These are phyloP conservation scores for Theristicus caerulescens DNA, from an alignment of 2,113 vertebrate genomes.

Conservation along the genomic window DNA sequence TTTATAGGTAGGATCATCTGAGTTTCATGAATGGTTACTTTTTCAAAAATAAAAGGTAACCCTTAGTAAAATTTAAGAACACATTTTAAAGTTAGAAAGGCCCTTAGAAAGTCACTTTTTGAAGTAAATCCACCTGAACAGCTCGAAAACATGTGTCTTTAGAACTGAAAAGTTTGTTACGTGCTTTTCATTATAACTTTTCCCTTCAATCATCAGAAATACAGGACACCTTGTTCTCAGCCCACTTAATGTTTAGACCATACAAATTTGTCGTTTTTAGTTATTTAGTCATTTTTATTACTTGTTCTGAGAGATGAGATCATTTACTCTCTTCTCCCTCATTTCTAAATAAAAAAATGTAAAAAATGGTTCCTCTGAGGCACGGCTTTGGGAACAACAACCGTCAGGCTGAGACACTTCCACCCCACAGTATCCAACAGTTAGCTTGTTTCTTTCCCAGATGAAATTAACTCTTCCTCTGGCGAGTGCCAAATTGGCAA, in stretches of 20 bases:
- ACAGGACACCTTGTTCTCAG: slow-evolving; percentile 26
- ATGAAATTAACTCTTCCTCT: slow-evolving; percentile 35
- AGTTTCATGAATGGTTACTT: neutral
- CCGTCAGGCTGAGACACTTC: neutral
- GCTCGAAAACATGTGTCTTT: neutral
- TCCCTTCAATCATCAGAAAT: neutral
- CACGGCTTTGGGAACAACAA: neutral
- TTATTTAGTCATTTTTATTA: slow-evolving; percentile 3
- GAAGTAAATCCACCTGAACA: neutral
- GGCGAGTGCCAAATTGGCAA: slow-evolving; percentile 12
- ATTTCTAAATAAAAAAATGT: neutral
- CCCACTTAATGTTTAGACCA: slow-evolving; percentile 10
- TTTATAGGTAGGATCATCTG: neutral
- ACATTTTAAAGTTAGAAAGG: neutral
- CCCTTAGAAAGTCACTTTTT: neutral
- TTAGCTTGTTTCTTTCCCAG: neutral
- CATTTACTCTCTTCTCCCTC: neutral
- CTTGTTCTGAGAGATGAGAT: slow-evolving; percentile 8
- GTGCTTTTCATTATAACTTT: neutral
- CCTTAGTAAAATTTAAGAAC: neutral
- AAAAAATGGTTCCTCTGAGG: neutral
- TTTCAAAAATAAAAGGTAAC: neutral
- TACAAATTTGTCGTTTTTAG: neutral
- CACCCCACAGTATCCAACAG: neutral
- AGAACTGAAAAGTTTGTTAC: neutral